Conservation (phyloP, 2,888 invertebrate species). For the Andrena bucephala region DNA sequence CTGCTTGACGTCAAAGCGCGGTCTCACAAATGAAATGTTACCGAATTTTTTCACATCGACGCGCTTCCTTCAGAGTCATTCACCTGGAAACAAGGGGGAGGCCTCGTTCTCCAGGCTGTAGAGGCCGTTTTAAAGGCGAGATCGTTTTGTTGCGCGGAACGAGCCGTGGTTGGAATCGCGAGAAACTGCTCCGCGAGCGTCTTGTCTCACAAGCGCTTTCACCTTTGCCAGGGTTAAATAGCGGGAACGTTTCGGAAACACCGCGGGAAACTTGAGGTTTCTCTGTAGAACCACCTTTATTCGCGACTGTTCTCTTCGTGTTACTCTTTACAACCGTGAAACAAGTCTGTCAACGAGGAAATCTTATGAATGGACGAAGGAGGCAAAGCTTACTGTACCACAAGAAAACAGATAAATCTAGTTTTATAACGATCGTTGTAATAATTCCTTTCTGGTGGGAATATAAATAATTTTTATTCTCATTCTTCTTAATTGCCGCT, state of each 20-base stretch:
- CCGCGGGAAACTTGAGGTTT: conserved; percentile 24
- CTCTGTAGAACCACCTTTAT: conserved; percentile 6
- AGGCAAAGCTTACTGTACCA: too few relatives aligned
- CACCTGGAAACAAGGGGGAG: conserved; percentile 5
- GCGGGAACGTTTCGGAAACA: conserved; percentile 21
- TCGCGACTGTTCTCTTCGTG: background rate
- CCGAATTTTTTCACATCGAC: conserved; percentile 31
- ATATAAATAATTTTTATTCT: too few relatives aligned
- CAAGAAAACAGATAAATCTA: too few relatives aligned
- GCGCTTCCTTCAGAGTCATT: conserved; percentile 8
- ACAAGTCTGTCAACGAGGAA: background rate
- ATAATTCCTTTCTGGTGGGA: too few relatives aligned
- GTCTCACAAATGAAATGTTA: conserved; percentile 9
- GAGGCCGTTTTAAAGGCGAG: conserved; percentile 31
- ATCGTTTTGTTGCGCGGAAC: conserved; percentile 30
- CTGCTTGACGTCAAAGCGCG: conserved; percentile 15
- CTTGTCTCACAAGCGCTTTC: conserved; percentile 15
- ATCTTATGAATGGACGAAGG: too few relatives aligned
- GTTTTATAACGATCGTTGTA: too few relatives aligned
- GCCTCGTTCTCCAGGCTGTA: conserved; percentile 15
- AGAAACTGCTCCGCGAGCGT: conserved; percentile 15
- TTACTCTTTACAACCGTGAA: background rate
- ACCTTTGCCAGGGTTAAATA: conserved; percentile 26
- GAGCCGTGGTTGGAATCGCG: conserved; percentile 17
- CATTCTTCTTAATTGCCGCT: too few relatives aligned